Base-by-base conservation (phyloP, 2,888 invertebrate genomes). In the Siphonodentalium dalli region DNA sequence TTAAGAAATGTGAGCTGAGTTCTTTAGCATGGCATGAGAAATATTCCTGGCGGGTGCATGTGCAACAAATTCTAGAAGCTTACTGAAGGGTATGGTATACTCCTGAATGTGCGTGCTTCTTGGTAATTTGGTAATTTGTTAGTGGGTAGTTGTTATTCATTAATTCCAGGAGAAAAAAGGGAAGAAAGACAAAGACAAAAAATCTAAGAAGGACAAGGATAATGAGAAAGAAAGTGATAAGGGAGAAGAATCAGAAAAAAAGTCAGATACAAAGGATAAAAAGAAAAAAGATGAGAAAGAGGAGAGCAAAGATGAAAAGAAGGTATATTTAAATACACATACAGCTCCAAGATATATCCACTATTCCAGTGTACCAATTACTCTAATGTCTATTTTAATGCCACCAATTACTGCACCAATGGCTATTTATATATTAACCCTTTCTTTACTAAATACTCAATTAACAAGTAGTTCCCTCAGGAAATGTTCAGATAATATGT, bases 151-250 rank as follows among this genome's bases (percentile, higher is more conserved):
- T n/a, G n/a, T n/a, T n/a, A n/a, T 34, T 23, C 44, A 31, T 57
- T 55, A 39, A n/a, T 50, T 60, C 23, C 44, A 85, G 52, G 70
- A 79, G 35, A 70, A 74, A 74, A 85, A 84, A 69, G 84, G 84
- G 70, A 84, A 85, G 51, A 85, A 84, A 15, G 86, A 86, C 62
- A 81, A 83, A 34, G 83, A 83, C 44, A 78, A 81, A 61, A 83
- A 85, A 59, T 64, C 56, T 55, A 44, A 58, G 48, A 45, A 47
- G 37, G 33, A 28, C 38, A 28, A 35, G 42, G 28, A 58, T 85
- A 54, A 71, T 71, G 75, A 85, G 84, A 72, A 85, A 85, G 72
- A 85, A 82, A 39, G 83, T 83, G 51, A 81, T 81, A 59, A 84
- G 84, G 48, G 60, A 51, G 45, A 69, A 57, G 58, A 71, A 60